A percentile compares a stretch with the other conserved stretches of the same genome.
These are phyloP conservation scores for Acanthis flammea DNA, from an alignment of 2,797 vertebrate genomes.

Conservation along the genomic window DNA sequence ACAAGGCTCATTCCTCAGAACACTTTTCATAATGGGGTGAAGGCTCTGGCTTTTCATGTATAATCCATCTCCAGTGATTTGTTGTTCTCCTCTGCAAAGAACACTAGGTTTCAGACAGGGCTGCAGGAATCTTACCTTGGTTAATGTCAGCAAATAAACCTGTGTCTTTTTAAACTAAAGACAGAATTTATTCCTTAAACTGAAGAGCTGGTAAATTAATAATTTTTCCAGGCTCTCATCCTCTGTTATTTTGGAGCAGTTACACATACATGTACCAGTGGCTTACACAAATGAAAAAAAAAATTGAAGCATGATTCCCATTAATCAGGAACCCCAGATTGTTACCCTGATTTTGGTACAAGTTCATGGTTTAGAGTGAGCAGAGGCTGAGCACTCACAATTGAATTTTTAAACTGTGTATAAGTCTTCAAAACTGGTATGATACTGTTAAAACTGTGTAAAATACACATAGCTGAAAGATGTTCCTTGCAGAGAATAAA, in stretches of 20 bases:
- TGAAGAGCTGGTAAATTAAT: neutral
- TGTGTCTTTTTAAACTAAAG: neutral
- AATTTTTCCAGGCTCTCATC: neutral
- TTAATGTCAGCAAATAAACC: neutral
- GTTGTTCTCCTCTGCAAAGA: neutral
- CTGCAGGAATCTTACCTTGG: neutral
- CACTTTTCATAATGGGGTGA: neutral
- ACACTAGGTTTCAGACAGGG: neutral
- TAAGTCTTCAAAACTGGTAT: neutral
- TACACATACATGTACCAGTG: neutral
- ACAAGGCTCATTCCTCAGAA: neutral
- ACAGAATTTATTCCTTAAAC: neutral
- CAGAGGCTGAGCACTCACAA: neutral
- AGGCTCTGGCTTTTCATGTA: neutral
- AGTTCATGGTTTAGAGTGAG: neutral
- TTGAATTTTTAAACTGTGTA: neutral
- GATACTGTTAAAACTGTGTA: neutral
- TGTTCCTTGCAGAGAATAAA: neutral
- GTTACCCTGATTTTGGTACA: neutral
- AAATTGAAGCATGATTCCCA: neutral
- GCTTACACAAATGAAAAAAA: neutral
- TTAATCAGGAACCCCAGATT: neutral
- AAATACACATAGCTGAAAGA: neutral
- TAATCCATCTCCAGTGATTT: neutral
- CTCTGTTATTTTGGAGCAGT: neutral